Evolutionary conservation across 1,140 invertebrate species (phyloP).

Genomic region (Macrotrachela quadricornifera): DNA sequence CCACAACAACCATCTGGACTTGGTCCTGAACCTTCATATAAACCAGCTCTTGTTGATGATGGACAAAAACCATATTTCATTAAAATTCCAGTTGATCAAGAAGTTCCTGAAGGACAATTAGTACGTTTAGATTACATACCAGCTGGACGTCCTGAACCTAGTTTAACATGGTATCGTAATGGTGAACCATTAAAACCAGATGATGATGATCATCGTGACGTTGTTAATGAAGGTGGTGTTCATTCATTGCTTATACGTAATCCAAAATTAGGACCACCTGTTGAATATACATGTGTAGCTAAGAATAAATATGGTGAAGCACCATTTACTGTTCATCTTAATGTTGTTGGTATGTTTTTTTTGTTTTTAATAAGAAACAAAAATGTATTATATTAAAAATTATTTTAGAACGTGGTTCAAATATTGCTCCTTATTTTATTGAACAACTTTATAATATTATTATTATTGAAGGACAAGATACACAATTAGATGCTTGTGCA

Average conservation of each 20-base stretch:
- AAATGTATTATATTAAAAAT: too few species aligned
- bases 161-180: slow-evolving; percentile 67
- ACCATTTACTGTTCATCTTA: slow-evolving; percentile 23
- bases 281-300: slow-evolving; percentile 35
- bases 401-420: too few species aligned
- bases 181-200: slow-evolving; percentile 47
- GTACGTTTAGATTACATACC: slow-evolving; percentile 75
- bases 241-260: slow-evolving; percentile 83
- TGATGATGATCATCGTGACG: slow-evolving; percentile 71
- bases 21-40: not conserved
- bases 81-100: slow-evolving; percentile 58
- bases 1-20: not conserved
- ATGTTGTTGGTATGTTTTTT: slow-evolving; percentile 21
- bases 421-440: slow-evolving; percentile 74
- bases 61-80: slow-evolving; percentile 56
- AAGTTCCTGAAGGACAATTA: slow-evolving; percentile 58
- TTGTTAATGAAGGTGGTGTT: slow-evolving; percentile 85
- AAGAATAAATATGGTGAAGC: slow-evolving; percentile 24
- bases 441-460: slow-evolving; percentile 75
- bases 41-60: not conserved
- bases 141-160: slow-evolving; percentile 72
- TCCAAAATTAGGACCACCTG: slow-evolving; percentile 55
- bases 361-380: not conserved
- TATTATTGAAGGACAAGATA: slow-evolving; percentile 72
- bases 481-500: slow-evolving; percentile 61